Conservation (phyloP, 2,888 invertebrate genomes). For the Ophraella communa region DNA sequence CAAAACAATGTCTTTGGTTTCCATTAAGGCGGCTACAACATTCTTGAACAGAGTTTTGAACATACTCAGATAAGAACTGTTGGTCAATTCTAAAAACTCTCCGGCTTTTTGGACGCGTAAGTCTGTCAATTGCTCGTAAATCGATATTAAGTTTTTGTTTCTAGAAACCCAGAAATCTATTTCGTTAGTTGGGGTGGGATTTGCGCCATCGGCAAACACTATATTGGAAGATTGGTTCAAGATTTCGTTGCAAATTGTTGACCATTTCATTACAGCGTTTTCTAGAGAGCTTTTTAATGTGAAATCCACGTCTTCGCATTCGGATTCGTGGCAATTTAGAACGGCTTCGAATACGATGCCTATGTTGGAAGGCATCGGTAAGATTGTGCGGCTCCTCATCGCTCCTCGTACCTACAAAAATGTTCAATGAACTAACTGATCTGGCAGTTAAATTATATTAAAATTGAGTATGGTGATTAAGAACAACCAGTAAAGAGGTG, state of each 20-base stretch:
- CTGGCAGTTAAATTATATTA: too few relatives aligned
- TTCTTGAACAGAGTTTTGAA: conserved; percentile 81
- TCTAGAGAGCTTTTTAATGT: conserved; percentile 83
- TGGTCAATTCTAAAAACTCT: conserved; percentile 69
- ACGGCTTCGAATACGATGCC: conserved; percentile 72
- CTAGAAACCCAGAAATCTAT: conserved; percentile 82
- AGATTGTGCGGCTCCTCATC: conserved; percentile 82
- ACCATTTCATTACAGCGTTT: conserved; percentile 87
- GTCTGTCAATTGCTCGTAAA: conserved; percentile 86
- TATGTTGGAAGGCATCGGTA: conserved; percentile 84
- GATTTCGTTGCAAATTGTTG: conserved; percentile 70
- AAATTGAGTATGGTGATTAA: too few relatives aligned
- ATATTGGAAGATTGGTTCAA: conserved; percentile 72
- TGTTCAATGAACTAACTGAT: too few relatives aligned
- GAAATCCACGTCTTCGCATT: conserved; percentile 68
- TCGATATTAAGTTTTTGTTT: conserved; percentile 81
- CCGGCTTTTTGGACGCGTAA: conserved; percentile 85
- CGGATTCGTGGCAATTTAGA: conserved; percentile 60
- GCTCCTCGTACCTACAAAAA: conserved; percentile 71
- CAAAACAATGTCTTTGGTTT: conserved; percentile 83
- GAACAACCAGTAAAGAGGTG: too few relatives aligned
- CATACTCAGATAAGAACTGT: conserved; percentile 79
- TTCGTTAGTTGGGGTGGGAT: conserved; percentile 76
- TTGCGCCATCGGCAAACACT: conserved; percentile 70
- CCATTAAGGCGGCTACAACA: conserved; percentile 79